phyloP scores from a whole-genome alignment of 1,140 invertebrate genomes.

The Leptopilina clavipes region DNA sequence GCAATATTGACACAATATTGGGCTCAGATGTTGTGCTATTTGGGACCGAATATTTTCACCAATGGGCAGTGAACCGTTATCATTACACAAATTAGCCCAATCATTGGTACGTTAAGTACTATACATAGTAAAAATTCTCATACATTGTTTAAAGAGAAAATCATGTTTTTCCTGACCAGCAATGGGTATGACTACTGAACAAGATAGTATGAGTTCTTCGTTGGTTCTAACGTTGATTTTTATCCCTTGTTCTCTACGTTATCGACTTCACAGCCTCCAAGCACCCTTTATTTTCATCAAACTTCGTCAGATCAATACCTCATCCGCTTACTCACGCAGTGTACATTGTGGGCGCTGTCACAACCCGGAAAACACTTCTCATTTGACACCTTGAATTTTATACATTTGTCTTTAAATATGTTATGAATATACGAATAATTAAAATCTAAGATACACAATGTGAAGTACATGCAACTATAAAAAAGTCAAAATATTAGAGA shows the following conservation, averaged over 20 bases:
- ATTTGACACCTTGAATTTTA: neutral
- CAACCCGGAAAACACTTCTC: neutral
- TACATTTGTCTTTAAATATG: neutral
- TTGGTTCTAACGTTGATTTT: neutral
- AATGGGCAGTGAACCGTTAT: no score
- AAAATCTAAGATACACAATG: neutral
- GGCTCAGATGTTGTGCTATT: no score
- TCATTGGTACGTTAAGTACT: no score
- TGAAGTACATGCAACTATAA: neutral
- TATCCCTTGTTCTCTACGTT: neutral
- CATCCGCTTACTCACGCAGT: neutral
- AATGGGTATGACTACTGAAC: conserved; percentile 9
- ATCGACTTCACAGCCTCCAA: neutral
- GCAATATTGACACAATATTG: no score
- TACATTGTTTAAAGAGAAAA: neutral
- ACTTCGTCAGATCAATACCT: conserved; percentile 5
- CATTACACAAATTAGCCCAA: no score
- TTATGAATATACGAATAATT: neutral
- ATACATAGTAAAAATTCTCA: no score
- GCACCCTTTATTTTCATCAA: neutral
- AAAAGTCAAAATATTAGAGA: no score
- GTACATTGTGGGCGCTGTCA: conserved; percentile 31
- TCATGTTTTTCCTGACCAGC: neutral
- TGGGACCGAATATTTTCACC: no score
- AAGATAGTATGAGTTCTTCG: neutral